These are phyloP conservation scores for Machaerirhynchus nigripectus DNA, from an alignment of 2,113 vertebrate species.

Conservation along the genomic window DNA sequence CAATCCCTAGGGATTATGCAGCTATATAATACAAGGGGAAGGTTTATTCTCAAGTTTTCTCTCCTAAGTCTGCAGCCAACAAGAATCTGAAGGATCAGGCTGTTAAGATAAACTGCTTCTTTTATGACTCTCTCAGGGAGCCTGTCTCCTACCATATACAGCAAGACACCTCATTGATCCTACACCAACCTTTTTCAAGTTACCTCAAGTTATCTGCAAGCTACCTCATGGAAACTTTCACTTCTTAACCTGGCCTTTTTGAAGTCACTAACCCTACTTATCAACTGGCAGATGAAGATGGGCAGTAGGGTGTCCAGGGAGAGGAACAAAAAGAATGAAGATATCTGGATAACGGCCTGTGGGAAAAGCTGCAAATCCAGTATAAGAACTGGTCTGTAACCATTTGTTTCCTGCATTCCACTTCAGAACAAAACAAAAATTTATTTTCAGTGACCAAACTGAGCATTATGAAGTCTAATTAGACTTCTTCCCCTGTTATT, in stretches of 20 bases:
- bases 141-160: neutral
- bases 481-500: neutral
- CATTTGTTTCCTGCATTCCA: neutral
- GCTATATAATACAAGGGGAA: neutral
- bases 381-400: neutral
- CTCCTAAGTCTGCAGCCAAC: neutral
- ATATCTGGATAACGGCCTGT: neutral
- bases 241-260: neutral
- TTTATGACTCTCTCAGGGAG: neutral
- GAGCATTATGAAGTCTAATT: neutral
- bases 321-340: neutral
- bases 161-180: neutral
- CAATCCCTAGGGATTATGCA: neutral
- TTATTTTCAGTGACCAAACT: neutral
- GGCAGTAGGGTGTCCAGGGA: neutral
- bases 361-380: neutral
- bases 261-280: neutral
- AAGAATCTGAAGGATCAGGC: neutral
- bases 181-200: neutral
- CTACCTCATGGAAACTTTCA: neutral
- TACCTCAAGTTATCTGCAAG: neutral
- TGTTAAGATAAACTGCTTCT: neutral
- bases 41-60: neutral
- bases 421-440: neutral
- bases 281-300: neutral